These are phyloP conservation scores for Parauchenoglanis ngamensis DNA, from an alignment of 2,797 vertebrate genomes.

Conservation along the genomic window DNA sequence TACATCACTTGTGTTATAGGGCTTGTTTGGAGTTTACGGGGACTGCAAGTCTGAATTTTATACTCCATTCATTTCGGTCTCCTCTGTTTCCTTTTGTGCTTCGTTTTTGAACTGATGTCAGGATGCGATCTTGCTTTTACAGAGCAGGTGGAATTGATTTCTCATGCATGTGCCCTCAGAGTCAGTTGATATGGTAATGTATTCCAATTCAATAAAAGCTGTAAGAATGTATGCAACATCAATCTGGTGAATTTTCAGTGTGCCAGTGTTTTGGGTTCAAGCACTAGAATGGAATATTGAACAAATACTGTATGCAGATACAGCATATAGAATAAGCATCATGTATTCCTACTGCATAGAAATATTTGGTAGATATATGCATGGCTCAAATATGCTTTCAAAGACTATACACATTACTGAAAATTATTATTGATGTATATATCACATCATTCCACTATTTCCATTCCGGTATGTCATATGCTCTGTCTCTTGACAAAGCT, in stretches of 20 bases:
- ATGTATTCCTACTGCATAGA: background rate
- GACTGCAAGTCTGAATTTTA: background rate
- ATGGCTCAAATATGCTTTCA: background rate
- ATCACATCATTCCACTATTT: background rate
- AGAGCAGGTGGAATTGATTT: slow-evolving; percentile 53
- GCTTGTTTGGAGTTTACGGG: background rate
- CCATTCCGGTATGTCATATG: background rate
- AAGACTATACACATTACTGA: background rate
- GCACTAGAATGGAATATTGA: background rate
- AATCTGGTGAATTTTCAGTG: slow-evolving; percentile 53
- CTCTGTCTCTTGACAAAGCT: slow-evolving; percentile 17
- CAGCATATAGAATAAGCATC: background rate
- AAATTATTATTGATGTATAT: background rate
- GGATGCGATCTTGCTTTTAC: slow-evolving; percentile 39
- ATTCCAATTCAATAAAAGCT: slow-evolving; percentile 63
- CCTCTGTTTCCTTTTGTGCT: slow-evolving; percentile 11
- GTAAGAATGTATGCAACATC: slow-evolving; percentile 36
- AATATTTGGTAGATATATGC: background rate
- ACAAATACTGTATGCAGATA: background rate
- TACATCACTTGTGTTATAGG: background rate
- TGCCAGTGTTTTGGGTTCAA: slow-evolving; percentile 34
- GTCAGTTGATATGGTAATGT: slow-evolving; percentile 62
- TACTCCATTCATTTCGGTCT: slow-evolving; percentile 2
- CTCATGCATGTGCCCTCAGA: slow-evolving; percentile 49
- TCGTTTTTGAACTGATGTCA: slow-evolving; percentile 30